These are phyloP conservation scores for Cryptocephalus moraei DNA, from an alignment of 2,888 invertebrate genomes.

Conservation along the genomic window DNA sequence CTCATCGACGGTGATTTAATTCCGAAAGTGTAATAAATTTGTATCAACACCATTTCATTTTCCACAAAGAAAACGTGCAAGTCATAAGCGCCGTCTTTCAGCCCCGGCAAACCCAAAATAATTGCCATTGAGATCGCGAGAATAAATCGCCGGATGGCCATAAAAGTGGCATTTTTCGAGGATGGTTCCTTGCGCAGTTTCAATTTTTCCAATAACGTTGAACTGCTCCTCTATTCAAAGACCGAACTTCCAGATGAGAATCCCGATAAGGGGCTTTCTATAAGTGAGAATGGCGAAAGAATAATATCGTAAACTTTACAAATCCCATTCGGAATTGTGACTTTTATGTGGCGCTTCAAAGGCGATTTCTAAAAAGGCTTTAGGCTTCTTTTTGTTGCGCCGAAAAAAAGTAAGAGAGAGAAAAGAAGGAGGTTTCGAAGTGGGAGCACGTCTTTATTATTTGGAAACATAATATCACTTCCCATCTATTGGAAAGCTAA, in stretches of 20 bases:
- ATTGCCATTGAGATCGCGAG: conserved; percentile 17
- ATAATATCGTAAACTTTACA: conserved; percentile 43
- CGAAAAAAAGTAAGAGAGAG: too few species aligned
- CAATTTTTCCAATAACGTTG: conserved; percentile 35
- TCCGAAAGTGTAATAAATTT: too few species aligned
- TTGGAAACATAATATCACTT: too few species aligned
- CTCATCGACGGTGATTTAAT: too few species aligned
- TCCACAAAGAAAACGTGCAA: background rate
- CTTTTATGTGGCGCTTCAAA: conserved; percentile 40
- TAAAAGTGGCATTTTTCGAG: conserved; percentile 19
- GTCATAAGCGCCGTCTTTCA: conserved; percentile 9
- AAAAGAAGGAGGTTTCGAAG: too few species aligned
- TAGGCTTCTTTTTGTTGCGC: conserved; percentile 34
- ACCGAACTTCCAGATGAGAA: conserved; percentile 30
- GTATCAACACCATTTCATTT: too few species aligned
- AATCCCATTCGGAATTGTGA: conserved; percentile 43
- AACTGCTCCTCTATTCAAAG: conserved; percentile 33
- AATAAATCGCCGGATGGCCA: conserved; percentile 25
- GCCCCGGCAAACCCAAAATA: conserved; percentile 10
- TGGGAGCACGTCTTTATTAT: too few species aligned
- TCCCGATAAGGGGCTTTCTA: conserved; percentile 36
- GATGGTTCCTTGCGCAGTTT: conserved; percentile 23
- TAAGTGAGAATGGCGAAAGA: conserved; percentile 39
- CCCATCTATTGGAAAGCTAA: too few species aligned
- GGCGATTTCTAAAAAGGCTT: conserved; percentile 35